Evolutionary conservation across 2,113 vertebrate genomes (phyloP).

Genomic region (Psittacula cyanocephala): DNA sequence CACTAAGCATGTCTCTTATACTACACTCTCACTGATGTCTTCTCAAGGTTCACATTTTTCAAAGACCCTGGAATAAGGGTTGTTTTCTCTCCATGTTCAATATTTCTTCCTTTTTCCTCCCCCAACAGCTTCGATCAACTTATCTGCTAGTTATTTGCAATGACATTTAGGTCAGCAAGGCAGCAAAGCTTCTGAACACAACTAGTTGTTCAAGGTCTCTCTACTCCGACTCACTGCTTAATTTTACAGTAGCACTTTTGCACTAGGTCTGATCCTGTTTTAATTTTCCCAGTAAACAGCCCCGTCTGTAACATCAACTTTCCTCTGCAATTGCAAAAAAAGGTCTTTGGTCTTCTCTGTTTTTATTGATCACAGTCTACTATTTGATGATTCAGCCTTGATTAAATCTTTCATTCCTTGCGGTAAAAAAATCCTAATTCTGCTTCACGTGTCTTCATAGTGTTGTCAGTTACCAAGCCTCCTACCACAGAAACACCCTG

Average conservation of each 20-base stretch:
- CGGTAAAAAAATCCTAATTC: neutral
- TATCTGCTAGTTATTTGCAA: neutral
- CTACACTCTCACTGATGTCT: neutral
- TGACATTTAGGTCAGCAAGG: neutral
- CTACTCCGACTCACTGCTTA: neutral
- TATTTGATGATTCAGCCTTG: neutral
- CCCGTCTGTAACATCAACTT: neutral
- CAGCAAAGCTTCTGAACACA: neutral
- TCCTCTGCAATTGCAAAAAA: neutral
- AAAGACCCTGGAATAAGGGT: neutral
- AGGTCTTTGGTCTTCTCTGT: neutral
- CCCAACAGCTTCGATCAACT: neutral
- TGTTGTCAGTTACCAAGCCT: neutral
- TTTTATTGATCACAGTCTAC: neutral
- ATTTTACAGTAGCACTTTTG: neutral
- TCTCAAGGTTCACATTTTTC: neutral
- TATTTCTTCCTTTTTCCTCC: rapidly evolving
- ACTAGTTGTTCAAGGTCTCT: neutral
- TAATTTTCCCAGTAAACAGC: rapidly evolving
- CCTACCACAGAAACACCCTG: neutral
- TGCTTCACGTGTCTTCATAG: neutral
- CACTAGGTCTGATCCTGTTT: neutral
- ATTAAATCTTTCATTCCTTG: neutral
- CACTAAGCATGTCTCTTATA: neutral
- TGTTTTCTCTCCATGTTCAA: neutral